Conservation (phyloP, 2,888 invertebrate genomes). For the Agonum fuliginosum region DNA sequence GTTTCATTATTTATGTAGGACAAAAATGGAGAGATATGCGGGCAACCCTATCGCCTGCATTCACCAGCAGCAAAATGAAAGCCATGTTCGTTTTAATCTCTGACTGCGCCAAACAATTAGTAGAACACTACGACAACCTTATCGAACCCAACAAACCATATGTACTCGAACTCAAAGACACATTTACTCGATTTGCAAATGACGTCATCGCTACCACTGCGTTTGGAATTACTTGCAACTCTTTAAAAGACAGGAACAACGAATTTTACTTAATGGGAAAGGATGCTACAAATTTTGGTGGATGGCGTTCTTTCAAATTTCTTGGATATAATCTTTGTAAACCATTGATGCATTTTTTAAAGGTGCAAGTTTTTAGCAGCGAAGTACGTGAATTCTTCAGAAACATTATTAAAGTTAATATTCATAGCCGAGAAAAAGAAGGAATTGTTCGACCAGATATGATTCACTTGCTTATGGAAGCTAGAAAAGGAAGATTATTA, state of each 20-base stretch:
- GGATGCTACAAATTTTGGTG: constrained; percentile 69
- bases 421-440: constrained; percentile 61
- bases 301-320: constrained; percentile 37
- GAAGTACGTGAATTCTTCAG: constrained; percentile 60
- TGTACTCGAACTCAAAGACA: constrained; percentile 71
- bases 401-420: constrained; percentile 62
- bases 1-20: constrained; percentile 51
- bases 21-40: constrained; percentile 59
- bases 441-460: constrained; percentile 67
- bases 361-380: constrained; percentile 12
- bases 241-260: constrained; percentile 73
- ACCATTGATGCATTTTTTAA: constrained; percentile 25
- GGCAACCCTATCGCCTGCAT: constrained; percentile 59
- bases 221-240: constrained; percentile 74
- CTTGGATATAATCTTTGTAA: constrained; percentile 8
- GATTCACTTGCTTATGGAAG: constrained; percentile 75
- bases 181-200: constrained; percentile 72
- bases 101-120: constrained; percentile 46
- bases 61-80: constrained; percentile 61
- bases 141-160: constrained; percentile 14
- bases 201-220: constrained; percentile 74
- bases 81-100: constrained; percentile 56
- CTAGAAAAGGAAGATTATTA: constrained; percentile 70
- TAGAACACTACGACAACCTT: constrained; percentile 62
- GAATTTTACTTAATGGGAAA: constrained; percentile 75